Conservation (phyloP, 2,113 vertebrate species). For the Vulpes lagopus region DNA sequence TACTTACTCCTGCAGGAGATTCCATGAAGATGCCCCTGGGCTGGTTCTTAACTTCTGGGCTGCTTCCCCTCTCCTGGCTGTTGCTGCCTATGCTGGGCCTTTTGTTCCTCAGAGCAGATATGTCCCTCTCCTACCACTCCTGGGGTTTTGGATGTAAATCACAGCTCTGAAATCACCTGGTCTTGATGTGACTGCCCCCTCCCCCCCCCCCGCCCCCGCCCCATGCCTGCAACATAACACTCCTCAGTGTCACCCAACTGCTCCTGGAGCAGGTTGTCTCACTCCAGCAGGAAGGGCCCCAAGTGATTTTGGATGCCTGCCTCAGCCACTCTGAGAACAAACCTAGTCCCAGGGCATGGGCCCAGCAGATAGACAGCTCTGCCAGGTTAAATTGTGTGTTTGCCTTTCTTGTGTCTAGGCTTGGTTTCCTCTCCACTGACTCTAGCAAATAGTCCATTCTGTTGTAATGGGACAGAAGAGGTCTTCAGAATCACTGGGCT, state of each 20-base stretch:
- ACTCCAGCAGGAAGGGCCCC: neutral
- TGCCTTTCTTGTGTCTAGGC: neutral
- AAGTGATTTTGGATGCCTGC: neutral
- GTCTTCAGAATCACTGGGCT: neutral
- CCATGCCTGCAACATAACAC: neutral
- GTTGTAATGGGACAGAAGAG: neutral
- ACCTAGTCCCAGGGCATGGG: neutral
- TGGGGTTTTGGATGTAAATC: neutral
- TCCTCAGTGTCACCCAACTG: neutral
- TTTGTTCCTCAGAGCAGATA: neutral
- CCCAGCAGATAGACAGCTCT: neutral
- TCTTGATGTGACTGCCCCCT: neutral
- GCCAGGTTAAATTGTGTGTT: neutral
- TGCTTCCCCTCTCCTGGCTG: neutral
- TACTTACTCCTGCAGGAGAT: neutral
- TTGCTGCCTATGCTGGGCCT: neutral
- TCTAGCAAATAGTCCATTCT: neutral
- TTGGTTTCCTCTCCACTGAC: neutral
- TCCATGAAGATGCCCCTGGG: neutral
- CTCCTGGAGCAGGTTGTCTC: neutral
- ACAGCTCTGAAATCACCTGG: neutral
- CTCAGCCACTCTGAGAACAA: neutral
- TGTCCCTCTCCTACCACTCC: neutral
- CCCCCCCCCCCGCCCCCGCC: too few species aligned
- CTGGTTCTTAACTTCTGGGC: neutral